Evolutionary conservation across 2,113 vertebrate species (phyloP), one percentile per base, ranked within the genome.

Genomic region (Hemichromis elongatus): DNA sequence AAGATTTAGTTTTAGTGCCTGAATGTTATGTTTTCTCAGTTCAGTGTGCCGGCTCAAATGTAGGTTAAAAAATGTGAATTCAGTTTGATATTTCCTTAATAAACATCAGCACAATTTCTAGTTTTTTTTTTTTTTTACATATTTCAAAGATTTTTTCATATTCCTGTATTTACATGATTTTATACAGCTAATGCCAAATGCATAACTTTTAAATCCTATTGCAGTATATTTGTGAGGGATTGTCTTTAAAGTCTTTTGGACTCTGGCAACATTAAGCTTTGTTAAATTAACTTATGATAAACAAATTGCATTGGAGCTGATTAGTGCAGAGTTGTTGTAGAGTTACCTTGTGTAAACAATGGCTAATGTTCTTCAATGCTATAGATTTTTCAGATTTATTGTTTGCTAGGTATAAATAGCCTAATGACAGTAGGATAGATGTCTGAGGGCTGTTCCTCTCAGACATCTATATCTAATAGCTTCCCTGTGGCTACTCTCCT

Each of bases 391-490:
- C 18, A 75, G 70, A 52, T 75, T 75, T 61, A 82, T 68, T 81
- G 68, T 81, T 88, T 73, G 57, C 54, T 55, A 28, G n/a, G 85
- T 90, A 90, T 86, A 90, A 92, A 88, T 77, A 90, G 68, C 63
- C 75, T 86, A 56, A 80, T 80, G 52, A 80, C 77, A 83, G 81
- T 77, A 90, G 82, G 79, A 80, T 59, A 56, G 55, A 88, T 82
- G 66, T 78, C 68, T 73, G 35, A 59, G 30, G 42, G 47, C 26
- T 78, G 77, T 79, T 89, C 80, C 75, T 85, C 73, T 85, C 61
- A 79, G 88, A 90, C 82, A 87, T 92, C 82, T 84, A 84, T 77
- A 80, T 92, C 85, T 93, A 90, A 92, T 84, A 77, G 88, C 84
- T 88, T 80, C 88, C 92, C 90, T 61, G 55, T 86, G 90, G 95